Evolutionary conservation across 2,797 vertebrate species (phyloP), one percentile per base, ranked within the genome.

Genomic region (Sebastiscus tertius): DNA sequence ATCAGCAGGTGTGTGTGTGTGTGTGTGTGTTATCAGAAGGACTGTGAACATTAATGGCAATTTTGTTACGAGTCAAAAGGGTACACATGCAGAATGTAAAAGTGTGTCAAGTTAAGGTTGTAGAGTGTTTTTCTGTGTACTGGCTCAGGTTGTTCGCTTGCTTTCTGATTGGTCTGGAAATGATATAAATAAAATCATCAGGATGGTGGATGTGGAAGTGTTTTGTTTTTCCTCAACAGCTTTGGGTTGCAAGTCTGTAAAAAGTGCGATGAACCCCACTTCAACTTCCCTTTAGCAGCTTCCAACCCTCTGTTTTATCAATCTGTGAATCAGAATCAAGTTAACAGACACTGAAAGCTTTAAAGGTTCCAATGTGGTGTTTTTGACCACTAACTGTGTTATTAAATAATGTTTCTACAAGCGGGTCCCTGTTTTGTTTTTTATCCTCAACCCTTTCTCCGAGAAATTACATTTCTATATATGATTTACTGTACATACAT

Each of bases 1-100:
- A 79, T 84, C 86, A 73, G 73, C 56, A n/a, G 36, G 10, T 46
- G 56, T 67, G 13, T 55, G 75, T 69, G 72, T 65, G 29, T 31
- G 31, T 31, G 31, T 31, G 6, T 31, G 31, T 71, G 73, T 75
- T 76, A 74, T 80, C 74, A 78, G 39, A 36, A 36, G n/a, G 13
- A 33, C 55, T 34, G 31, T 55, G 59, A 63, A 56, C 52, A 62
- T 61, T 52, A 58, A 13, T 62, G 22, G 18, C 60, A 27, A 12
- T 82, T 73, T 72, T 13, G n/a, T 75, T 34, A 14, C 0, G 4
- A 33, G 26, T 56, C 10, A 33, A 29, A 71, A 27, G 16, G 33
- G 52, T 10, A 26, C 22, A 58, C 20, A 8, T 24, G 61, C 29
- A 71, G 18, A 65, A 24, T 68, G 18, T 31, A 20, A 7, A 80